These are phyloP conservation scores for Peromyscus maniculatus DNA, from an alignment of 2,113 vertebrate species.

Conservation along the genomic window DNA sequence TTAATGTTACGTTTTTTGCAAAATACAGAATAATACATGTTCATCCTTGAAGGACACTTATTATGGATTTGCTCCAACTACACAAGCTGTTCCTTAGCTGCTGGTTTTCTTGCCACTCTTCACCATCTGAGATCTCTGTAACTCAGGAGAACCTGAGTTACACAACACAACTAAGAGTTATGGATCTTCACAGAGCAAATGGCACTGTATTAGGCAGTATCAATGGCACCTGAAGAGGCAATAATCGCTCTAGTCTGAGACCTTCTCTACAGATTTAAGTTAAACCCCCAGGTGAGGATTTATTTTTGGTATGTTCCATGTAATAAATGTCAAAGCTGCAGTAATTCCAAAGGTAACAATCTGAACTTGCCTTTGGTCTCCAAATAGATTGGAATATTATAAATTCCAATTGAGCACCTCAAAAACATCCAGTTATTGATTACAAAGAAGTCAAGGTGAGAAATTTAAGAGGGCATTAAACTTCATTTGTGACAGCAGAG, in stretches of 20 bases:
- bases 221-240: conserved; percentile 66
- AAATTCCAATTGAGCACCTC: conserved; percentile 75
- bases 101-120: conserved; percentile 64
- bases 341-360: conserved; percentile 72
- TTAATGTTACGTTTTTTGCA: conserved; percentile 18
- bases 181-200: conserved; percentile 69
- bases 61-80: conserved; percentile 53
- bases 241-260: conserved; percentile 35
- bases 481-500: neutral
- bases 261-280: conserved; percentile 54
- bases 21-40: conserved; percentile 46
- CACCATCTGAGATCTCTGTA: conserved; percentile 17
- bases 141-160: neutral
- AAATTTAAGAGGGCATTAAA: neutral
- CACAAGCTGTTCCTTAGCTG: conserved; percentile 57
- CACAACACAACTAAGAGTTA: conserved; percentile 41
- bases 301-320: conserved; percentile 63
- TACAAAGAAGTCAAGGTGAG: conserved; percentile 6
- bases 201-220: conserved; percentile 69
- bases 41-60: conserved; percentile 76
- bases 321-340: conserved; percentile 63
- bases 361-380: conserved; percentile 75
- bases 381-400: conserved; percentile 61
- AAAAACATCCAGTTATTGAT: conserved; percentile 71
- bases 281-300: neutral